These are phyloP conservation scores for Toxostoma redivivum DNA, from an alignment of 2,113 vertebrate genomes.

Conservation along the genomic window DNA sequence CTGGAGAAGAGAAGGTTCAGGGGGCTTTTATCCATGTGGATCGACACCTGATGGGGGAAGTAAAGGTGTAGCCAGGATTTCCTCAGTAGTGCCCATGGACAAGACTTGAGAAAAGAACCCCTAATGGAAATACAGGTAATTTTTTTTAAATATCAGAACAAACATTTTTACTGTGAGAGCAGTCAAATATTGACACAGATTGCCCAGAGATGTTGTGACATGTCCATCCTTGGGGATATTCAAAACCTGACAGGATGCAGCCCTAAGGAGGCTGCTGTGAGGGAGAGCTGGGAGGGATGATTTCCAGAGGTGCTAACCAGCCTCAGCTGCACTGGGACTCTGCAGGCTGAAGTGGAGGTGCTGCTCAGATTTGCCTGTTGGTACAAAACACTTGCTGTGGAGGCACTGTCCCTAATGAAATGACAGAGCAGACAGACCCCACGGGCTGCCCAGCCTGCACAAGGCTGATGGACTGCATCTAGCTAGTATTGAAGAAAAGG, in stretches of 20 bases:
- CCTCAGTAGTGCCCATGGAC: background rate
- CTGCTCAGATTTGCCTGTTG: background rate
- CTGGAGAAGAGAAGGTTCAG: background rate
- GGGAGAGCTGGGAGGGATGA: background rate
- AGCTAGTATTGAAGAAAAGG: background rate
- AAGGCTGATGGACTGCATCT: background rate
- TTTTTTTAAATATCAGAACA: background rate
- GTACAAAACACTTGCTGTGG: background rate
- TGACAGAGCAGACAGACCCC: background rate
- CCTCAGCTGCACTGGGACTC: accelerated
- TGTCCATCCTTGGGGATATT: background rate
- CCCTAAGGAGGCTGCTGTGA: background rate
- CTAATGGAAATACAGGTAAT: background rate
- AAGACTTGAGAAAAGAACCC: background rate
- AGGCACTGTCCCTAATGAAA: background rate
- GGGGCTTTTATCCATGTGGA: background rate
- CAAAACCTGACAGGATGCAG: accelerated
- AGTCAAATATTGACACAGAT: background rate
- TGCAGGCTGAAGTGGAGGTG: accelerated
- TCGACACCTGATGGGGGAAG: background rate
- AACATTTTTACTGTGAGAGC: background rate
- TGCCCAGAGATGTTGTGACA: background rate
- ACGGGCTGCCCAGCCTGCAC: background rate
- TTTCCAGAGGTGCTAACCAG: background rate
- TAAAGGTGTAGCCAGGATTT: background rate